These are phyloP conservation scores for Amphiprion percula DNA, from an alignment of 2,113 vertebrate species.

Conservation along the genomic window DNA sequence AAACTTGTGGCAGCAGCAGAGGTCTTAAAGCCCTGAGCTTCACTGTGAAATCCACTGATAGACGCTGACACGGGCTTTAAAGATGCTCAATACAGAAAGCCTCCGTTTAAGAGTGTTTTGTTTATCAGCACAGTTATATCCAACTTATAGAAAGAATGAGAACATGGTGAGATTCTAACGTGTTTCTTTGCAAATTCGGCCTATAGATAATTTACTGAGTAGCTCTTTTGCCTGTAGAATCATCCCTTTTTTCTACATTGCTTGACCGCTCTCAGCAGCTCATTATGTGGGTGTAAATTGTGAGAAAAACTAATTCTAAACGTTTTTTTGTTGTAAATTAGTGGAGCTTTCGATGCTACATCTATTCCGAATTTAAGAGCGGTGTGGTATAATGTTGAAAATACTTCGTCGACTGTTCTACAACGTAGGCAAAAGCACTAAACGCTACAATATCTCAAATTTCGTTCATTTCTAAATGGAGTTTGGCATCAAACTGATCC, in stretches of 20 bases:
- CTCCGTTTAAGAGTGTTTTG: no score
- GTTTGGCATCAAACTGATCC: not conserved
- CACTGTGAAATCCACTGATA: not conserved
- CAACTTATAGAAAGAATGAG: not conserved
- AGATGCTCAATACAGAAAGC: not conserved
- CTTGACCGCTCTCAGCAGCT: not conserved
- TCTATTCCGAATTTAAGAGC: not conserved
- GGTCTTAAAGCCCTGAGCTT: no score
- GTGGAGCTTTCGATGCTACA: rapidly evolving
- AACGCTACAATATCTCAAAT: not conserved
- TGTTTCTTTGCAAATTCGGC: not conserved
- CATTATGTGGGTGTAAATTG: not conserved
- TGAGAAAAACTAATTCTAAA: not conserved
- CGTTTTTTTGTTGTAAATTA: not conserved
- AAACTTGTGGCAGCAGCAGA: no score
- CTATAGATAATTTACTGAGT: not conserved
- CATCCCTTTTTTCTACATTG: not conserved
- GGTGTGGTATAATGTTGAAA: rapidly evolving
- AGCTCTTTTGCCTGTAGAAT: not conserved
- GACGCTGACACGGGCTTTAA: not conserved
- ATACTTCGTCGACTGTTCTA: not conserved
- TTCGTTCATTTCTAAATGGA: not conserved
- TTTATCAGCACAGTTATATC: not conserved
- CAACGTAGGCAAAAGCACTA: not conserved
- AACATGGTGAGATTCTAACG: not conserved